These are phyloP conservation scores for Dunckerocampus dactyliophorus DNA, from an alignment of 2,113 vertebrate species.

Conservation along the genomic window DNA sequence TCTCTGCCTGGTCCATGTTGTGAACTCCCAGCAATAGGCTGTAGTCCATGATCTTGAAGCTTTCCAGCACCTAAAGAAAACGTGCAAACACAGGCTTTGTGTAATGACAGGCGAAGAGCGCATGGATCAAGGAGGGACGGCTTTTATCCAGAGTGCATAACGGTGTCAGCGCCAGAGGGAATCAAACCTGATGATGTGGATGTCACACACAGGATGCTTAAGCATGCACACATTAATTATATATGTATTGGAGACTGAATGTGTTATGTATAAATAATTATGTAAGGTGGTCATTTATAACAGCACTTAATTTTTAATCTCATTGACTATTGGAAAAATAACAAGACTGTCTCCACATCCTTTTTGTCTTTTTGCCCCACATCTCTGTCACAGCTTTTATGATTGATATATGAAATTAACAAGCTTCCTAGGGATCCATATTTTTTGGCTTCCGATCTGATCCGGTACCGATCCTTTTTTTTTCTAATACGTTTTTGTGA, in stretches of 20 bases:
- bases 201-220: neutral
- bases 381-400: too few species aligned
- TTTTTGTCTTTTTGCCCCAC: too few species aligned
- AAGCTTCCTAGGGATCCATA: too few species aligned
- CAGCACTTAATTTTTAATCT: neutral
- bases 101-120: neutral
- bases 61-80: slow-evolving; percentile 86
- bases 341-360: too few species aligned
- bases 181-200: neutral
- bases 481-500: too few species aligned
- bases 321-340: too few species aligned
- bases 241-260: slow-evolving; percentile 2
- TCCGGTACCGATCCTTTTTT: too few species aligned
- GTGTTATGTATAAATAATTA: neutral
- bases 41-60: slow-evolving; percentile 99
- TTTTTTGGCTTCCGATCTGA: too few species aligned
- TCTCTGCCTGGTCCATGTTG: slow-evolving; percentile 92
- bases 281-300: neutral
- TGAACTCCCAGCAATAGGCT: slow-evolving; percentile 94
- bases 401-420: too few species aligned
- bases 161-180: slow-evolving; percentile 3
- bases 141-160: slow-evolving; percentile 8
- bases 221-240: neutral
- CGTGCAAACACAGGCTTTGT: neutral
- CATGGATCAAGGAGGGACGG: neutral